These are phyloP conservation scores for Passer montanus DNA, from an alignment of 2,113 vertebrate species.

Conservation along the genomic window DNA sequence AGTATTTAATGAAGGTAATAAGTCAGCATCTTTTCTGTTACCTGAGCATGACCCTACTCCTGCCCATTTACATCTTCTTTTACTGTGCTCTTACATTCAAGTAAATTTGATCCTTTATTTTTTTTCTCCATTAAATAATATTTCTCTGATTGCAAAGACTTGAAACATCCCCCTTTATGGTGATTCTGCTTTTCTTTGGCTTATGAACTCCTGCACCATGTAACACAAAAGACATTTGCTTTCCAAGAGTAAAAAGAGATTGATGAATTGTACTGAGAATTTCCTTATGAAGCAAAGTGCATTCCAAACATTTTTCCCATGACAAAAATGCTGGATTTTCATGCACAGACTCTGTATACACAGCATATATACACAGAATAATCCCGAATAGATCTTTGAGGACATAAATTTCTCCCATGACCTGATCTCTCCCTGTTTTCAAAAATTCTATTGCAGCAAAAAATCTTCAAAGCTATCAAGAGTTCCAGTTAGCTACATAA, in stretches of 20 bases:
- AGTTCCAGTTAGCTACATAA: not conserved
- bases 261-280: not conserved
- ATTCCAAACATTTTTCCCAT: constrained; percentile 63
- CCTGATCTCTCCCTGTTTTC: not conserved
- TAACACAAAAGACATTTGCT: not conserved
- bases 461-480: not conserved
- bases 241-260: not conserved
- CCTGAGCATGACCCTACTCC: not conserved
- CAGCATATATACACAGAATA: not conserved
- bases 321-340: constrained; percentile 30
- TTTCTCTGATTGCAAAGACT: not conserved
- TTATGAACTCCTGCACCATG: constrained; percentile 14
- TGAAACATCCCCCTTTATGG: not conserved
- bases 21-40: not conserved
- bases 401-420: not conserved
- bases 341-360: not conserved
- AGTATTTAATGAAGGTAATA: not conserved
- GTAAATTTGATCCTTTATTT: not conserved
- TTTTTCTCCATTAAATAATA: not conserved
- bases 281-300: not conserved
- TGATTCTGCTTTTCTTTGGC: not conserved
- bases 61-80: not conserved
- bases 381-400: constrained; percentile 1
- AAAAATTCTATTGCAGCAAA: not conserved
- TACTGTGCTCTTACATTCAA: not conserved